phyloP scores from a whole-genome alignment of 2,113 vertebrate species.

The Oryzias melastigma region DNA sequence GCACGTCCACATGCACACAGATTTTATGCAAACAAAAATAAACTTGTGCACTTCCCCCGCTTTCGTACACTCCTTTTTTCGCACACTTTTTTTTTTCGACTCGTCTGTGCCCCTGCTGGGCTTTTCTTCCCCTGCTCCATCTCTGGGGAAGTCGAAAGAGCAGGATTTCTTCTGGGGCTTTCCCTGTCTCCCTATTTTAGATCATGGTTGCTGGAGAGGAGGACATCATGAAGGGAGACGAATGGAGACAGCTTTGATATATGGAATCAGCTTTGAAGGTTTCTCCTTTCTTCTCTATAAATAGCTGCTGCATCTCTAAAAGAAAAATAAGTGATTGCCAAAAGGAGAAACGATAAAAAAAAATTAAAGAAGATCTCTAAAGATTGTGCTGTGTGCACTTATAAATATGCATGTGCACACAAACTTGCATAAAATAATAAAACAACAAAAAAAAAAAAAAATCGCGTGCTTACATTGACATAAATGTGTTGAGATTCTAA shows the following conservation, averaged over 20 bases:
- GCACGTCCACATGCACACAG: not conserved
- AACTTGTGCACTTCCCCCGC: conserved; percentile 23
- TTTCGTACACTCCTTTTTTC: conserved; percentile 45
- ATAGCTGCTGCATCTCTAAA: conserved; percentile 68
- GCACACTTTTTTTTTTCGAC: conserved; percentile 36
- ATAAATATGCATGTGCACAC: conserved; percentile 8
- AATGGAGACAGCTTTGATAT: conserved; percentile 72
- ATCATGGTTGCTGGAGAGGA: conserved; percentile 48
- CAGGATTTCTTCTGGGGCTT: conserved; percentile 68
- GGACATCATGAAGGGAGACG: conserved; percentile 49
- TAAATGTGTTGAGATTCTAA: conserved; percentile 21
- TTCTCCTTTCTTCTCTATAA: conserved; percentile 69
- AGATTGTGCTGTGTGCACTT: conserved; percentile 33
- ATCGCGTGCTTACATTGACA: conserved; percentile 9
- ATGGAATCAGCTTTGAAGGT: conserved; percentile 75
- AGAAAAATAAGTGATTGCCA: conserved; percentile 34
- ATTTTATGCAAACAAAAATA: conserved; percentile 28
- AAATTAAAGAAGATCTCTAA: conserved; percentile 19
- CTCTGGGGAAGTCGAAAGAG: conserved; percentile 47
- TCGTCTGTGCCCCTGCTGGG: conserved; percentile 15
- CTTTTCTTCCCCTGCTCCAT: conserved; percentile 29
- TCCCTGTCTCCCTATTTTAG: conserved; percentile 67
- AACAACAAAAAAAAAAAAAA: conserved; percentile 28
- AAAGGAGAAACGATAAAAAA: conserved; percentile 35
- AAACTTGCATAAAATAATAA: conserved; percentile 22